Evolutionary conservation across 35 echinoderm and acorn worm species (phyloP).

Genomic region (Apostichopus californicus): DNA sequence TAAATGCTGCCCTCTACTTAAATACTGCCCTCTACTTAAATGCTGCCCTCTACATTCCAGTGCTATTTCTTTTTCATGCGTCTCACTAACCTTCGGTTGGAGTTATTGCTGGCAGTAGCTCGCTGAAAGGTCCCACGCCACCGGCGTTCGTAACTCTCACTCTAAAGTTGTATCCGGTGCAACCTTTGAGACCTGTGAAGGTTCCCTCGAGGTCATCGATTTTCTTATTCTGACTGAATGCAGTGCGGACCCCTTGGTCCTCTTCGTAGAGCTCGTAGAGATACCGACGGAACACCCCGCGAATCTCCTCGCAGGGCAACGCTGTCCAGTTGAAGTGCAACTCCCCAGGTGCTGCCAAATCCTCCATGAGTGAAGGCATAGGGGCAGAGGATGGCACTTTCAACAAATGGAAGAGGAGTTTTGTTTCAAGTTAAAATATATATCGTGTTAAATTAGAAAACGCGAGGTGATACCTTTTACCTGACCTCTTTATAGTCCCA

Average conservation of each 20-base stretch:
- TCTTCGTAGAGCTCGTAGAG: constrained; percentile 26
- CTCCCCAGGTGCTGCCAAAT: constrained; percentile 38
- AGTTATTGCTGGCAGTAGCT: background rate
- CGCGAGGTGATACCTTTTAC: too few relatives aligned
- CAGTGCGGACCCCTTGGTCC: background rate
- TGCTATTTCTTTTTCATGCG: too few relatives aligned
- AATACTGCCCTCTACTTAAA: too few relatives aligned
- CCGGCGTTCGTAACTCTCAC: constrained; percentile 26
- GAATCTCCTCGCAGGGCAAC: constrained; percentile 3
- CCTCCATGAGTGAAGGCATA: background rate
- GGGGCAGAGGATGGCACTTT: background rate
- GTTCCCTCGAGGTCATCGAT: background rate
- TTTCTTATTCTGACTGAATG: background rate
- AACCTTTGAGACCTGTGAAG: constrained; percentile 1
- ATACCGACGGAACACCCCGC: constrained; percentile 3
- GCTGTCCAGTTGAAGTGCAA: constrained; percentile 41
- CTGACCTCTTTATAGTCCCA: too few relatives aligned
- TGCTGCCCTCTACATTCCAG: too few relatives aligned
- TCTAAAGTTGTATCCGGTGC: constrained; percentile 30
- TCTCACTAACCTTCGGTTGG: constrained; percentile 26
- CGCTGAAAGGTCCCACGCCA: constrained; percentile 17
- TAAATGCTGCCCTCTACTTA: too few relatives aligned
- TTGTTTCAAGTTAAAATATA: too few relatives aligned
- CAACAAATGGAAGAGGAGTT: background rate
- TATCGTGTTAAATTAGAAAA: too few relatives aligned